Evolutionary conservation across 2,797 vertebrate genomes (phyloP), one percentile per base, ranked within the genome.

Genomic region (Acipenser oxyrinchus): DNA sequence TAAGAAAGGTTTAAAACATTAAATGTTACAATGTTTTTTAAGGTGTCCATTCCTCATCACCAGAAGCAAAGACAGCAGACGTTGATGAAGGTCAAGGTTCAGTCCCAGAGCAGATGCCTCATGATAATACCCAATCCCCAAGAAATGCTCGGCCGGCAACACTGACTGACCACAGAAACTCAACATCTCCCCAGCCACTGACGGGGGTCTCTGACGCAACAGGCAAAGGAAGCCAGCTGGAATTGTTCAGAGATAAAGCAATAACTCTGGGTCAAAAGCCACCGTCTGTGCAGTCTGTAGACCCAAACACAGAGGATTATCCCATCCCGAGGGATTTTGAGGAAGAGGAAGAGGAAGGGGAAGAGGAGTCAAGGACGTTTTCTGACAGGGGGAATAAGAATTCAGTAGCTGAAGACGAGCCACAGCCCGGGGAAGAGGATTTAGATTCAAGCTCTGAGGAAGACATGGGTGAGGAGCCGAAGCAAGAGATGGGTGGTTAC

Each of bases 1-100:
- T 49, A 49, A 10, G 59, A 18, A 51, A 62, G 67, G 65, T 65
- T 58, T 71, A 60, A 50, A 69, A 63, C 66, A 67, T n/a, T 70
- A 18, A 18, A 18, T 18, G 18, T 66, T 52, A 62, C 58, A n/a
- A 48, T 48, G 37, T 65, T 37, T 64, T 48, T 37, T 64, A 12
- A 58, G 37, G 48, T 50, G 6, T 59, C 59, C 11, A n/a, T 62
- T 49, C 55, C 6, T 13, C 5, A n/a, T 58, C 55, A n/a, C 55
- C 4, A 58, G 55, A 11, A 58, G 55, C 12, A 58, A 11, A 58
- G 11, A 7, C 12, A 58, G 12, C 12, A 58, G 12, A 11, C 12
- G 6, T 58, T 58, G 55, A 11, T 11, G 55, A 15, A 55, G 48
- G 55, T 15, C 68, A 66, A 15, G 18, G 64, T 48, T 60, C 11